A percentile compares a stretch with the other conserved stretches of the same genome.
Conservation (phyloP, 2,797 vertebrate species). For the Gymnoscopelus braueri region DNA sequence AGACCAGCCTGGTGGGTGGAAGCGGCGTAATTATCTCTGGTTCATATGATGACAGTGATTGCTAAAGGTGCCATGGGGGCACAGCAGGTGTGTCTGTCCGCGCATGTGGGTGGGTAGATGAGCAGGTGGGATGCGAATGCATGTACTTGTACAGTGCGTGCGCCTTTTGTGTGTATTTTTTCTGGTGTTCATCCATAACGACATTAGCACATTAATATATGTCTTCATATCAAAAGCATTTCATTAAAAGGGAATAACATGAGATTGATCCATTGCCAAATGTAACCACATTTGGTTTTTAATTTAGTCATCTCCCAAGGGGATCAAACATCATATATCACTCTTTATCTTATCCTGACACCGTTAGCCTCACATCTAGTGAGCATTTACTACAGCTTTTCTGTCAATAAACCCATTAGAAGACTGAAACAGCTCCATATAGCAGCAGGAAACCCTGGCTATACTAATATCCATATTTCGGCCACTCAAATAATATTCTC, state of each 20-base stretch:
- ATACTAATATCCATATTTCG: too few species aligned
- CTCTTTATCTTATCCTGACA: conserved; percentile 17
- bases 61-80: conserved; percentile 68
- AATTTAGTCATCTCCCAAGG: conserved; percentile 34
- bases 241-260: conserved; percentile 52
- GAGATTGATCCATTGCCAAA: conserved; percentile 41
- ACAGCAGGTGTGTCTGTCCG: conserved; percentile 66
- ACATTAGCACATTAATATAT: conserved; percentile 7
- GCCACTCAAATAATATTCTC: too few species aligned
- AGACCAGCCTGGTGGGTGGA: conserved; percentile 69
- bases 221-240: conserved; percentile 42
- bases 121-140: conserved; percentile 7
- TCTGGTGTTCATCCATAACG: conserved; percentile 6
- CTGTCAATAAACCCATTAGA: conserved; percentile 7
- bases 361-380: conserved; percentile 31
- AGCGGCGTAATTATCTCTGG: conserved; percentile 81
- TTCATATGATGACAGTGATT: conserved; percentile 76
- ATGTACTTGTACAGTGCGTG: background rate
- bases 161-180: conserved; percentile 3
- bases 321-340: conserved; percentile 52
- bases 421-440: background rate
- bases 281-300: conserved; percentile 19
- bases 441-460: background rate
- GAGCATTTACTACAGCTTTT: background rate
- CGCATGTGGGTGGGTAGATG: conserved; percentile 19